phyloP scores from a whole-genome alignment of 2,797 vertebrate species.

The Dicrostonyx torquatus region DNA sequence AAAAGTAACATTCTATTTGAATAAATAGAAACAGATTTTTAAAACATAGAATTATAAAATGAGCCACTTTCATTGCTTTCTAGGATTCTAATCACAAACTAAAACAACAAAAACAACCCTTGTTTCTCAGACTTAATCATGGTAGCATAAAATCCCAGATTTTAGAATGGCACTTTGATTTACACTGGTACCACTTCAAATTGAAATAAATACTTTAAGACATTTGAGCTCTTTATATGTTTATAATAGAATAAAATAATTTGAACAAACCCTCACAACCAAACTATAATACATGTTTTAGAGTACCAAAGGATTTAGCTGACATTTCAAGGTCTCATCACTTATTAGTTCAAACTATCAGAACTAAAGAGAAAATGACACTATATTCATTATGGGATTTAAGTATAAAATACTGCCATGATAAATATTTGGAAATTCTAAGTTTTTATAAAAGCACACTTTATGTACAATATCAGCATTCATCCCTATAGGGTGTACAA shows the following conservation, averaged over 20 bases:
- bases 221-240: constrained; percentile 69
- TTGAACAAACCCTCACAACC: constrained; percentile 68
- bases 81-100: constrained; percentile 46
- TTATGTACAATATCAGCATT: constrained; percentile 84
- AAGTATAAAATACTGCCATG: constrained; percentile 83
- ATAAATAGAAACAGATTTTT: constrained; percentile 46
- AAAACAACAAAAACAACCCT: constrained; percentile 57
- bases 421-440: constrained; percentile 87
- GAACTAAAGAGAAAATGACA: constrained; percentile 84
- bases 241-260: constrained; percentile 76
- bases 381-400: constrained; percentile 82
- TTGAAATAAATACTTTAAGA: constrained; percentile 73
- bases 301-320: constrained; percentile 66
- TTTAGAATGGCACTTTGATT: constrained; percentile 63
- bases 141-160: constrained; percentile 33
- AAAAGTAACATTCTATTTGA: constrained; percentile 56
- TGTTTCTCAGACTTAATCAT: constrained; percentile 65
- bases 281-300: constrained; percentile 70
- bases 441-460: constrained; percentile 82
- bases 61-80: constrained; percentile 55
- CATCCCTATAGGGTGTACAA: constrained; percentile 83
- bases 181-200: constrained; percentile 56
- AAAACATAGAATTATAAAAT: constrained; percentile 31
- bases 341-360: constrained; percentile 80
- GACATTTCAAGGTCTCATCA: constrained; percentile 77